Percentiles rank a stretch among this genome's conserved stretches.
phyloP scores from a whole-genome alignment of 2,797 vertebrate genomes.

The Neoniphon sammara region DNA sequence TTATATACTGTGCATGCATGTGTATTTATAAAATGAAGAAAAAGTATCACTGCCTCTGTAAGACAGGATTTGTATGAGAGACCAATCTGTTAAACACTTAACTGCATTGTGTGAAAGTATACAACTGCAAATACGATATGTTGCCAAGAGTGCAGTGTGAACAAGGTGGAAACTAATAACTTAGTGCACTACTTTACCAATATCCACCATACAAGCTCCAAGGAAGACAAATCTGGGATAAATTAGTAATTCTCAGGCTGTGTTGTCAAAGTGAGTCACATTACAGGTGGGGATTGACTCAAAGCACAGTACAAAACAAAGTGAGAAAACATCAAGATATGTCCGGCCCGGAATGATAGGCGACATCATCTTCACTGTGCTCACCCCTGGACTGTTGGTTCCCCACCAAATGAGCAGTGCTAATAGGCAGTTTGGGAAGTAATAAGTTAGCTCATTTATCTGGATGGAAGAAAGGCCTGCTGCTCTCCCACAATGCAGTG shows the following conservation, averaged over 20 bases:
- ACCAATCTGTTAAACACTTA: background rate
- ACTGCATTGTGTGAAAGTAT: background rate
- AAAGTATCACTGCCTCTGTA: background rate
- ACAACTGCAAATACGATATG: background rate
- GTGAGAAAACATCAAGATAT: slow-evolving; percentile 37
- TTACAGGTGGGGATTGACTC: slow-evolving; percentile 15
- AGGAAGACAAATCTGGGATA: slow-evolving; percentile 9
- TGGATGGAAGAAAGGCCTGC: slow-evolving; percentile 72
- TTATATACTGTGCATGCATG: too few relatives aligned
- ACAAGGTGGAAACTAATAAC: too few relatives aligned
- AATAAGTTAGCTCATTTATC: slow-evolving; percentile 78
- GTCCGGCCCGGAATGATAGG: slow-evolving; percentile 49
- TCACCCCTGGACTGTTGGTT: slow-evolving; percentile 64
- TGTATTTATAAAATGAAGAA: too few relatives aligned
- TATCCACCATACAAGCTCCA: background rate
- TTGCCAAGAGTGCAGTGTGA: background rate
- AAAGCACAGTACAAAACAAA: slow-evolving; percentile 25
- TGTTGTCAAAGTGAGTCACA: slow-evolving; percentile 17
- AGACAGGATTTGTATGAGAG: slow-evolving; percentile 6
- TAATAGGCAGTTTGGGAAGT: slow-evolving; percentile 81
- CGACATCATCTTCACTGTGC: slow-evolving; percentile 54
- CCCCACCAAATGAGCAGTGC: slow-evolving; percentile 71
- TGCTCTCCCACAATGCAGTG: slow-evolving; percentile 70
- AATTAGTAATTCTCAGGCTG: slow-evolving; percentile 33
- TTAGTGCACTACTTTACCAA: background rate